phyloP scores from a whole-genome alignment of 2,113 vertebrate species.

The Myrmophylax atrothorax region DNA sequence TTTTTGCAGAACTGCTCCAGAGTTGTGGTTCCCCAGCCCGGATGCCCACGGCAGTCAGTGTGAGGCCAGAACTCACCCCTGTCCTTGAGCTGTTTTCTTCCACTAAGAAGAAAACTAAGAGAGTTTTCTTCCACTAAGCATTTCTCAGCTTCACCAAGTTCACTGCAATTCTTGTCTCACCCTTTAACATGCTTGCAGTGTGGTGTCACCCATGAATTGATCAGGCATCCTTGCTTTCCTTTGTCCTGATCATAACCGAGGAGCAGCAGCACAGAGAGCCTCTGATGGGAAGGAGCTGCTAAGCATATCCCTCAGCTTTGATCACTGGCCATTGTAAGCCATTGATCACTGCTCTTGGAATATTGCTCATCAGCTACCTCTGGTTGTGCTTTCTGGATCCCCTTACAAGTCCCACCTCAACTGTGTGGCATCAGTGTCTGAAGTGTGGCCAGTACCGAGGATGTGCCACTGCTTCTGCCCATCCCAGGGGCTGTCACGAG shows the following conservation, averaged over 20 bases:
- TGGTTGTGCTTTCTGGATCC: neutral
- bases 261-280: neutral
- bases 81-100: neutral
- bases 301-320: neutral
- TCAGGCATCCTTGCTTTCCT: neutral
- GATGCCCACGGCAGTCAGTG: rapidly evolving
- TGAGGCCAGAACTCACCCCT: neutral
- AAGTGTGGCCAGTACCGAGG: rapidly evolving
- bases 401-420: neutral
- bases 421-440: neutral
- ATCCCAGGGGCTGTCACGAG: rapidly evolving
- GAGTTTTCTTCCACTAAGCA: neutral
- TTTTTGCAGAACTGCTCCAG: constrained; percentile 6
- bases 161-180: neutral
- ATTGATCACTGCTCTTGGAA: neutral
- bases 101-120: no score
- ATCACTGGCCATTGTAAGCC: neutral
- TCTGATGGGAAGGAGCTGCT: neutral
- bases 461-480: neutral
- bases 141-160: neutral
- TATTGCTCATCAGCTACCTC: neutral
- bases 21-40: neutral
- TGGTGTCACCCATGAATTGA: neutral
- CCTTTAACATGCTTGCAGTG: neutral
- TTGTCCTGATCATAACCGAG: neutral